Conservation (phyloP, 2,797 vertebrate genomes). For the Sebastes trivittatus region DNA sequence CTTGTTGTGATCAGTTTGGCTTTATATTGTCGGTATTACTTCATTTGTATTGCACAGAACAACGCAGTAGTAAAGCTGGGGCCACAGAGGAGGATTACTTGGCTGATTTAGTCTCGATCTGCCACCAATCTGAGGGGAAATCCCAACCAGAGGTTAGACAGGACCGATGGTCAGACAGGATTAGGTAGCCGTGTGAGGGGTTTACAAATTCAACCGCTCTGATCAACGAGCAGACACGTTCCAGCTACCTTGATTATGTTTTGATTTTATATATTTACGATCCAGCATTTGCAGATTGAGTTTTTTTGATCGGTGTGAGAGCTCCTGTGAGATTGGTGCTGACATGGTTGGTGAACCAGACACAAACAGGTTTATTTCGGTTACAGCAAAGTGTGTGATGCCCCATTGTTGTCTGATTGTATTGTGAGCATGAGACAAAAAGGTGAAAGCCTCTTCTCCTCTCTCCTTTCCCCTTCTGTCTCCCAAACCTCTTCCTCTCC, state of each 20-base stretch:
- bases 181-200: slow-evolving; percentile 13
- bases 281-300: background rate
- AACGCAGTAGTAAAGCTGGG: background rate
- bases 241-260: background rate
- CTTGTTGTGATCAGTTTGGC: background rate
- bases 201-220: slow-evolving; percentile 24
- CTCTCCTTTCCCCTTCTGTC: background rate
- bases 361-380: slow-evolving; percentile 12
- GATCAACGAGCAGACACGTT: slow-evolving; percentile 19
- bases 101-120: slow-evolving; percentile 25
- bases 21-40: background rate
- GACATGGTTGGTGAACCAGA: slow-evolving; percentile 2
- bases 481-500: background rate
- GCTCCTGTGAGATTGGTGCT: slow-evolving; percentile 5
- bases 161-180: slow-evolving; percentile 8
- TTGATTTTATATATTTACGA: background rate
- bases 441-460: background rate
- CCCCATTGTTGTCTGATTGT: background rate
- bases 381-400: background rate
- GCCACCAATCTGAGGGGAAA: slow-evolving; percentile 32
- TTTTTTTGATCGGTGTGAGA: slow-evolving; percentile 18
- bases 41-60: slow-evolving; percentile 28
- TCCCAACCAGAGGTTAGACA: slow-evolving; percentile 27
- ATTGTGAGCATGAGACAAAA: background rate
- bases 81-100: slow-evolving; percentile 20